Base-by-base conservation (phyloP, 2,113 vertebrate species). In the Corynorhinus townsendii region DNA sequence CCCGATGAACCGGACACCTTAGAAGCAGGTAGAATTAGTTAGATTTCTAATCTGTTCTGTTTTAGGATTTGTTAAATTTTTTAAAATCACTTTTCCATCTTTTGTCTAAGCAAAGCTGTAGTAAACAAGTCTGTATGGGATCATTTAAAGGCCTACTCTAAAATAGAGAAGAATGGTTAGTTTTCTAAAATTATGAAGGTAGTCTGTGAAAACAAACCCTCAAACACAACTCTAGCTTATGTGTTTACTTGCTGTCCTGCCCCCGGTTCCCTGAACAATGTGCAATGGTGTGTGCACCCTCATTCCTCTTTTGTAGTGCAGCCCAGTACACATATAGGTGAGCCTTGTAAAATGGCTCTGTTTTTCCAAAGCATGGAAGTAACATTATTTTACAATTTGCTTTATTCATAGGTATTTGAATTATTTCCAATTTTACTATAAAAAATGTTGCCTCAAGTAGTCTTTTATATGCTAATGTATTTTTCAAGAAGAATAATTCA, bases 1-100 rank as follows among this genome's bases (percentile, higher is more conserved):
- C 99, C 99, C 9, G 99, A 99, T 91, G 99, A 99, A 92, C 99
- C 99, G 11, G 99, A 99, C 91, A 99, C 99, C 49, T 98, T 99
- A 89, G 99, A 99, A 98, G 97, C 99, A 94, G 99, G 99, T 99
- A 98, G 45, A 68, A 45, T 80, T 71, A 35, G 72, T 35, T 0
- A 26, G 7, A 59, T 80, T 77, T 35, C 82, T 83, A 20, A 2
- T 35, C 76, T 76, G 62, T 43, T 80, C 49, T 86, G 30, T 89
- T 89, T 86, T 73, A 54, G n/a, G 80, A 84, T 71, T 79, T 35
- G 20, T 93, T 71, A 40, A 12, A 77, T 12, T 49, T 77, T 49
- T 7, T 19, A 43, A 35, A 56, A 26, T 43, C 68, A 75, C 45
- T 93, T 90, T 52, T 85, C 47, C n/a, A 33, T 56, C 26, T 90